phyloP scores from a whole-genome alignment of 1,140 invertebrate genomes.

The Acromyrmex echinatior region DNA sequence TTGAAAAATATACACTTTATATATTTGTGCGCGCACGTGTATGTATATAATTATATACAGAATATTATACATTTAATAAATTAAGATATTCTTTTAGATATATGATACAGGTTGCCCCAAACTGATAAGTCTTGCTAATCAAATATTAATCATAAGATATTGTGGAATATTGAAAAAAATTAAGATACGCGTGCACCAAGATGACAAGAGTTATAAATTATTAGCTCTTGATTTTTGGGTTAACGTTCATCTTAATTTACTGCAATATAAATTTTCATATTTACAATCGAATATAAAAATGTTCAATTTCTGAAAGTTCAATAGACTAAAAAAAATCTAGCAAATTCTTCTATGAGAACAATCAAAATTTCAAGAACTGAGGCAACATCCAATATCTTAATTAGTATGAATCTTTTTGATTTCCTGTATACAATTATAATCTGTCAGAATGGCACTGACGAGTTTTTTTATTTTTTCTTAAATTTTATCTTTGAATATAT shows the following conservation, averaged over 20 bases:
- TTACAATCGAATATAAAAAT: not conserved
- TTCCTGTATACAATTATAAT: not conserved
- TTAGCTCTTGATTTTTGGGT: not conserved
- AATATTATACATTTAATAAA: slow-evolving; percentile 13
- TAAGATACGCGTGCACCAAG: not conserved
- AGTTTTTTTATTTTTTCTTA: not conserved
- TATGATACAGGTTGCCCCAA: too few species aligned
- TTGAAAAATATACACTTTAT: slow-evolving; percentile 20
- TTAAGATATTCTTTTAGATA: slow-evolving; percentile 23
- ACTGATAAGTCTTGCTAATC: not conserved
- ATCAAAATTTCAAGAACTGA: not conserved
- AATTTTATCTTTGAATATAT: not conserved
- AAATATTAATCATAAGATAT: not conserved
- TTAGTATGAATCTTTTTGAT: not conserved
- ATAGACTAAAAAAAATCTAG: not conserved
- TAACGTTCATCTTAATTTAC: not conserved
- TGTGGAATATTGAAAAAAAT: slow-evolving; percentile 7
- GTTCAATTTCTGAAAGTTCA: not conserved
- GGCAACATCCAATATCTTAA: slow-evolving; percentile 10
- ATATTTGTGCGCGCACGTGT: not conserved
- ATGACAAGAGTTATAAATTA: too few species aligned
- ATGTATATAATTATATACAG: slow-evolving; percentile 27
- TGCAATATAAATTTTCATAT: not conserved
- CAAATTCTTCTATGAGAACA: not conserved
- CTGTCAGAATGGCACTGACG: not conserved